Percentiles rank a stretch among this genome's conserved stretches.
These are phyloP conservation scores for Miltochrista miniata DNA, from an alignment of 2,888 invertebrate genomes.

Conservation along the genomic window DNA sequence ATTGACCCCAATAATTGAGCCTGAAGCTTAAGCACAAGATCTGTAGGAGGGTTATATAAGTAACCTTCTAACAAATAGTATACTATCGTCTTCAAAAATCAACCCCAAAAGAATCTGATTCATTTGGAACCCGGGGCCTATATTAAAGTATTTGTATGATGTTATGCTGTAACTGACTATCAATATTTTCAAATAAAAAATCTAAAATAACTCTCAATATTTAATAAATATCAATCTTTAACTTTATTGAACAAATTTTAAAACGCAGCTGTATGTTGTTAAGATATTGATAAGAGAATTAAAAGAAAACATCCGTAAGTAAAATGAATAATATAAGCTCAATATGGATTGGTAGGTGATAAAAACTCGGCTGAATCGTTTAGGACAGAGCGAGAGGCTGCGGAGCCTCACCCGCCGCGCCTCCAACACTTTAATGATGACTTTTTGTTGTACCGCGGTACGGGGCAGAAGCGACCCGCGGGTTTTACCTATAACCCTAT, in stretches of 20 bases:
- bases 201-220: background rate
- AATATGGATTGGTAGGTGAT: constrained; percentile 76
- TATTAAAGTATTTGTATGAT: constrained; percentile 3
- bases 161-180: background rate
- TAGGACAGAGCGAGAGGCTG: constrained; percentile 69
- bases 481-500: constrained; percentile 13
- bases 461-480: constrained; percentile 46
- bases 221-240: constrained; percentile 13
- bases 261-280: constrained; percentile 12
- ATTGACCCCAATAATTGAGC: background rate
- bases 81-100: too few species aligned
- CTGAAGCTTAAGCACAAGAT: background rate
- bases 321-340: constrained; percentile 69
- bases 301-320: constrained; percentile 56
- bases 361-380: constrained; percentile 76
- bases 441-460: constrained; percentile 69
- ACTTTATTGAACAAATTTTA: constrained; percentile 28
- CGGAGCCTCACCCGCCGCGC: constrained; percentile 67
- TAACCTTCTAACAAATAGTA: too few species aligned
- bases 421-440: constrained; percentile 79
- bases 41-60: too few species aligned
- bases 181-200: background rate
- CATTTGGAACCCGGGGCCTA: background rate
- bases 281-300: constrained; percentile 40
- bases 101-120: too few species aligned